phyloP scores from a whole-genome alignment of 2,888 invertebrate species.

The Neoascia interrupta region DNA sequence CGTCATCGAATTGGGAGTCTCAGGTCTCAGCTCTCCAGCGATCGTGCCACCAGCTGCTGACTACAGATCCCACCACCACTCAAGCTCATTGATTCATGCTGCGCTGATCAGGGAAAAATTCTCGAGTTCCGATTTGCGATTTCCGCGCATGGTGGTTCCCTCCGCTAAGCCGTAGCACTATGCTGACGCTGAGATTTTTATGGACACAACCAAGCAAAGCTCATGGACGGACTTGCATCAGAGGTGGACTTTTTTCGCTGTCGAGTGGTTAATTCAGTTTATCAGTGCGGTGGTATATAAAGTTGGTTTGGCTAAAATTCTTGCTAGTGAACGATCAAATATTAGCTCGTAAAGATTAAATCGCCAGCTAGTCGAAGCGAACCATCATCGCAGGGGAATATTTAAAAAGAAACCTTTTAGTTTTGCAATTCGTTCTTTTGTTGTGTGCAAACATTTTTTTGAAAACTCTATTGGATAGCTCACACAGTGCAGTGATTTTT shows the following conservation, averaged over 20 bases:
- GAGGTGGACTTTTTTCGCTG: constrained; percentile 25
- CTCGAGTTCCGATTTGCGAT: constrained; percentile 57
- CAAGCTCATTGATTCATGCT: constrained; percentile 55
- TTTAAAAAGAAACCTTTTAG: not conserved
- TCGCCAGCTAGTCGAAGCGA: constrained; percentile 22
- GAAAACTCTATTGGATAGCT: constrained; percentile 13
- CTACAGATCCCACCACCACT: constrained; percentile 6
- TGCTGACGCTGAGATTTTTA: constrained; percentile 44
- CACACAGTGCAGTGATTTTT: constrained; percentile 43
- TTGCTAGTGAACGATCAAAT: constrained; percentile 78
- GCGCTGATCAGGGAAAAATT: constrained; percentile 34
- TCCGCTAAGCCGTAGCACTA: constrained; percentile 20
- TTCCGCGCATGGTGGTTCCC: constrained; percentile 58
- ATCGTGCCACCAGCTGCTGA: constrained; percentile 4
- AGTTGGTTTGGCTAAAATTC: constrained; percentile 73
- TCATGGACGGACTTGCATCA: constrained; percentile 44
- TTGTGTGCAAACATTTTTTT: constrained; percentile 4
- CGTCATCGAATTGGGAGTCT: constrained; percentile 22
- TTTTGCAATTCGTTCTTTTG: constrained; percentile 19
- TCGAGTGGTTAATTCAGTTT: constrained; percentile 55
- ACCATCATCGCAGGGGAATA: constrained; percentile 13
- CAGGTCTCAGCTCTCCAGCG: not conserved
- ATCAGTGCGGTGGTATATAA: constrained; percentile 62
- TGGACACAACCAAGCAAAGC: constrained; percentile 58
- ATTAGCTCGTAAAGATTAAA: constrained; percentile 72